Base-by-base conservation (phyloP, 2,888 invertebrate species). In the Drosophila mayaguana region DNA sequence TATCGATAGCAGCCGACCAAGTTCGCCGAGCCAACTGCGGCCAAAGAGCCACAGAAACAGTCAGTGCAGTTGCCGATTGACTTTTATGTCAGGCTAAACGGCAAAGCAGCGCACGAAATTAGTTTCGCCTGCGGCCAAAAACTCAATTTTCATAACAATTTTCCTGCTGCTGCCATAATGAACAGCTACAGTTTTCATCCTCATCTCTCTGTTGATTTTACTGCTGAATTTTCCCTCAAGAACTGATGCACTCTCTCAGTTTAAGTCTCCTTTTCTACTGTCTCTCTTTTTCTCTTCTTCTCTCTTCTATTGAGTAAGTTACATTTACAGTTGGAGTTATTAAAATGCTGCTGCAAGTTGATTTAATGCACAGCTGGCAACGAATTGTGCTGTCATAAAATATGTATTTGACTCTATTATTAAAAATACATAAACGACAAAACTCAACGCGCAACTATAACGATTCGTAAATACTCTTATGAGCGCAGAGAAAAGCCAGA, bases 111-210 rank as follows among this genome's bases (percentile, higher is more conserved):
- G 70, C 62, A 73, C 75, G 71, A 86, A 86, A 88, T 88, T 84
- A 86, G 84, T 88, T 86, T 87, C 60, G 87, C 86, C 53, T 62
- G 75, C 61, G 83, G 86, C 83, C 50, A 80, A 77, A 77, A 88
- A 85, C 74, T 86, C 85, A 86, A 86, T 86, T 86, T 82, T 86
- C 88, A 86, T 88, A 86, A 88, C 88, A 82, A 88, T 88, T 82
- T 88, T 4, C 80, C 83, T 74, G 71, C 45, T 45, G 73, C 72
- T 88, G 78, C 57, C 75, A 84, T 87, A 83, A 83, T 83, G 87
- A 83, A 87, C 50, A 50, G 85, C 88, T 56, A 59, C 72, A 80
- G n/a, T 83, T 72, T 80, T 72, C 57, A 20, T 22, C 78, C 72
- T 71, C 80, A 76, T 72, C 60, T 69, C 60, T 69, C 5, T 88